Evolutionary conservation across 2,797 vertebrate genomes (phyloP).

Genomic region (Glossophaga mutica): DNA sequence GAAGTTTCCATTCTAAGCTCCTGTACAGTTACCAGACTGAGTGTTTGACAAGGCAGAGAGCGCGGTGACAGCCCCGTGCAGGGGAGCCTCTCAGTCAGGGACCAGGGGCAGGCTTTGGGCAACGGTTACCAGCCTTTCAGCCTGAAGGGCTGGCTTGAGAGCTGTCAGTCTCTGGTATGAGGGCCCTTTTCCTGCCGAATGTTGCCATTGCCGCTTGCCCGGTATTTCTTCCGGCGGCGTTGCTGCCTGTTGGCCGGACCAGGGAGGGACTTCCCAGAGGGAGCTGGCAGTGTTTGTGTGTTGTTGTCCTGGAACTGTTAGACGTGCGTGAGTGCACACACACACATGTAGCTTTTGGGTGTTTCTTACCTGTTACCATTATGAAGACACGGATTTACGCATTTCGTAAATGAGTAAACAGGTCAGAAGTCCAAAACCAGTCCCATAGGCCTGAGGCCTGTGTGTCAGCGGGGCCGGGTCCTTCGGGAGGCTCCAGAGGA

Average conservation of each 20-base stretch:
- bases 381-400: not conserved
- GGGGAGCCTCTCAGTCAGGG: not conserved
- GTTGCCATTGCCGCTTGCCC: not conserved
- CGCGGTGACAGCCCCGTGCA: rapidly evolving
- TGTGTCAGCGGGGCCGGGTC: not conserved
- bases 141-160: not conserved
- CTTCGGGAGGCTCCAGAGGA: not conserved
- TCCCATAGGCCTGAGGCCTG: not conserved
- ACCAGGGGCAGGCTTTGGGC: slow-evolving; percentile 1
- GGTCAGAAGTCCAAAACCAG: not conserved
- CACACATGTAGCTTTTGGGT: rapidly evolving
- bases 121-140: not conserved
- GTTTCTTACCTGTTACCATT: not conserved
- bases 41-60: not conserved
- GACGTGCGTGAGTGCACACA: rapidly evolving
- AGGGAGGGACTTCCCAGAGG: not conserved
- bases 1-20: not conserved
- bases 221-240: not conserved
- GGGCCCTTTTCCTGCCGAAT: not conserved
- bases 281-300: rapidly evolving
- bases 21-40: not conserved
- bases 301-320: not conserved
- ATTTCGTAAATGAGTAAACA: not conserved
- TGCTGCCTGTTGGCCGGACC: not conserved
- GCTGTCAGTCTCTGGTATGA: not conserved